phyloP scores from a whole-genome alignment of 2,888 invertebrate species.

The Cheilosia pagana region DNA sequence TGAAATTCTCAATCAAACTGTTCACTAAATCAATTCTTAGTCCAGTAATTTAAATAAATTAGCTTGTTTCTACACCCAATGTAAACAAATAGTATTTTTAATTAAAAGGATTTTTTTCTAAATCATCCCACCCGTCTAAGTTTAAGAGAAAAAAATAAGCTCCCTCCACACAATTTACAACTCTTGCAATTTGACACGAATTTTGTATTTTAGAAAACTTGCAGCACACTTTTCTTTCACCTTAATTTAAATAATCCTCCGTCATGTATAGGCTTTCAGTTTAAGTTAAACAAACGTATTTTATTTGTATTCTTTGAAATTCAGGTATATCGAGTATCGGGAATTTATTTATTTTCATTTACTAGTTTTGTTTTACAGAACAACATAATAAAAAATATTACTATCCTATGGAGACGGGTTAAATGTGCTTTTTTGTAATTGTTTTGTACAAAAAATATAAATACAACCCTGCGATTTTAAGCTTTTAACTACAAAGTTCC shows the following conservation, averaged over 20 bases:
- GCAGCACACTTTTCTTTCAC: slow-evolving; percentile 45
- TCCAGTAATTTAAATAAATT: too few relatives aligned
- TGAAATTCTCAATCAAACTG: too few relatives aligned
- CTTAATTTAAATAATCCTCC: slow-evolving; percentile 1
- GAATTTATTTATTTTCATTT: slow-evolving; percentile 28
- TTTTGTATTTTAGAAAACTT: slow-evolving; percentile 17
- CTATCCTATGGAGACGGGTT: slow-evolving; percentile 72
- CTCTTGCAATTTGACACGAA: slow-evolving; percentile 17
- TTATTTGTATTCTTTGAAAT: background rate
- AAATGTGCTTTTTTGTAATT: slow-evolving; percentile 74
- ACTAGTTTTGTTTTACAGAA: slow-evolving; percentile 28
- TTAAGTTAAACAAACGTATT: slow-evolving; percentile 4
- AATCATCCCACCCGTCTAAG: too few relatives aligned
- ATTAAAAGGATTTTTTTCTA: too few relatives aligned
- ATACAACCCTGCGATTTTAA: slow-evolving; percentile 64
- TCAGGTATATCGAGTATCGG: slow-evolving; percentile 35
- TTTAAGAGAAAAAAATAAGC: too few relatives aligned
- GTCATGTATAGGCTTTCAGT: slow-evolving; percentile 5
- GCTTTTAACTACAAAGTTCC: slow-evolving; percentile 57
- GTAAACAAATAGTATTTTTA: too few relatives aligned
- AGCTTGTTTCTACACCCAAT: too few relatives aligned
- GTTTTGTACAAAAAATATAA: slow-evolving; percentile 63
- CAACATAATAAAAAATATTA: slow-evolving; percentile 18
- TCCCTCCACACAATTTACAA: too few relatives aligned
- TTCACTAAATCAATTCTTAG: too few relatives aligned